Base-by-base conservation (phyloP, 1,140 invertebrate genomes). In the Drosophila arawakana region DNA sequence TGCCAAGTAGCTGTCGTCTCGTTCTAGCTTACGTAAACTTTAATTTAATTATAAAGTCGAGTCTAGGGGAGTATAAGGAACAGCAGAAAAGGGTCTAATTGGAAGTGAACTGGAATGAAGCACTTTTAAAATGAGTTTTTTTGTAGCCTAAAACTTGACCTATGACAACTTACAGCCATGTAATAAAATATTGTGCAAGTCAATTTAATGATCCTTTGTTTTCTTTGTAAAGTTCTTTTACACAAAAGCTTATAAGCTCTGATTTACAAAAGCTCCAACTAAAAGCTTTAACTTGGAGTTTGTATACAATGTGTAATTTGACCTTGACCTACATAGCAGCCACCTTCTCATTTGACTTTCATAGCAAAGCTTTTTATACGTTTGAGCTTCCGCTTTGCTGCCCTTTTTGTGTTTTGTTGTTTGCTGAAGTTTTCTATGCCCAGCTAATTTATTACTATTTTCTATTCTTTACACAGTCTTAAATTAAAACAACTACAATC, bases 301-400 rank as follows among this genome's bases (percentile, higher is more conserved):
- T 30, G 52, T 39, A 41, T 41, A 39, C 9, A 57, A 34, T 58
- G 21, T 18, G 30, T 9, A 21, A 21, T 57, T 55, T 62, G 62
- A 73, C 80, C 80, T 83, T 83, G 81, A 73, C 81, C 74, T 70
- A 84, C 47, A 74, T 79, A 35, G 37, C 18, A 9, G 11, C 18
- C 9, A 74, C 70, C 68, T 80, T 60, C 44, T 68, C 44, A 63
- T 44, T 30, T 73, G 73, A 84, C 77, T 78, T 72, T 85, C 21
- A 46, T 66, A 34, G 35, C 5, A 68, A 39, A 49, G 59, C 62
- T 74, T 75, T 74, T 75, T 60, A 41, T 15, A 57, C 21, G 54
- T 10, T 13, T 9, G 11, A 69, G 57, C 58, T 70, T 54, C 49
- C 60, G 52, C 37, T 71, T 70, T 25, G 21, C 25, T 18, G 50